Evolutionary conservation across 2,797 vertebrate species (phyloP).

Genomic region (Bovichtus diacanthus): DNA sequence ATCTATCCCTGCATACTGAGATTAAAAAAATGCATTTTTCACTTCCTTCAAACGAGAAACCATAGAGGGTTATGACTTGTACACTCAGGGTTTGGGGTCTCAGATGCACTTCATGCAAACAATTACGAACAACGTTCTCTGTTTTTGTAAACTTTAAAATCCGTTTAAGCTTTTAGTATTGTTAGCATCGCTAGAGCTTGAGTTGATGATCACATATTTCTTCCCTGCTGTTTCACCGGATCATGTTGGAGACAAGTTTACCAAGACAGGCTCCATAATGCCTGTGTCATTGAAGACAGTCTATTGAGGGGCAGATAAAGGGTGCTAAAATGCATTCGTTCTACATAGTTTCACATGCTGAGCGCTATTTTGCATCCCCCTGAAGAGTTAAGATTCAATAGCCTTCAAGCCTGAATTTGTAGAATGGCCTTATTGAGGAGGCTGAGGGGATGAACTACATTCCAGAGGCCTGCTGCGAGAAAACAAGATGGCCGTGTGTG

Average conservation of each 20-base stretch:
- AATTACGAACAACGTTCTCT: slow-evolving; percentile 38
- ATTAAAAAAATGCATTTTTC: slow-evolving; percentile 82
- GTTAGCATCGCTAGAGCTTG: slow-evolving; percentile 11
- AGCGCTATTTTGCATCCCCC: slow-evolving; percentile 74
- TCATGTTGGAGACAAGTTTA: slow-evolving; percentile 69
- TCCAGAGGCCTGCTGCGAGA: slow-evolving; percentile 80
- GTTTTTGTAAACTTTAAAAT: slow-evolving; percentile 37
- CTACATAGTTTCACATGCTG: slow-evolving; percentile 80
- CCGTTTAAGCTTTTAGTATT: too few relatives aligned
- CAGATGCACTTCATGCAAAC: slow-evolving; percentile 52
- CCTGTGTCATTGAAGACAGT: slow-evolving; percentile 60
- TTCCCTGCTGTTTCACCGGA: slow-evolving; percentile 59
- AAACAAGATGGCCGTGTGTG: slow-evolving; percentile 84
- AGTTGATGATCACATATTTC: slow-evolving; percentile 63
- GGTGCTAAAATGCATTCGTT: slow-evolving; percentile 76
- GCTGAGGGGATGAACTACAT: slow-evolving; percentile 76
- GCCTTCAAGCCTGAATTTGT: slow-evolving; percentile 77
- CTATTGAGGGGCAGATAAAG: slow-evolving; percentile 69
- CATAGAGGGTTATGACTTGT: slow-evolving; percentile 69
- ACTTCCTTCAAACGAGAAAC: slow-evolving; percentile 78
- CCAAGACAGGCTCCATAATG: slow-evolving; percentile 67
- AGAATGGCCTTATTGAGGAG: slow-evolving; percentile 74
- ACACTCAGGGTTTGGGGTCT: slow-evolving; percentile 47
- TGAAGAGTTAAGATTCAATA: slow-evolving; percentile 79
- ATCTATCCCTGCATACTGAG: slow-evolving; percentile 83